These are phyloP conservation scores for Antrozous pallidus DNA, from an alignment of 2,797 vertebrate species.

Conservation along the genomic window DNA sequence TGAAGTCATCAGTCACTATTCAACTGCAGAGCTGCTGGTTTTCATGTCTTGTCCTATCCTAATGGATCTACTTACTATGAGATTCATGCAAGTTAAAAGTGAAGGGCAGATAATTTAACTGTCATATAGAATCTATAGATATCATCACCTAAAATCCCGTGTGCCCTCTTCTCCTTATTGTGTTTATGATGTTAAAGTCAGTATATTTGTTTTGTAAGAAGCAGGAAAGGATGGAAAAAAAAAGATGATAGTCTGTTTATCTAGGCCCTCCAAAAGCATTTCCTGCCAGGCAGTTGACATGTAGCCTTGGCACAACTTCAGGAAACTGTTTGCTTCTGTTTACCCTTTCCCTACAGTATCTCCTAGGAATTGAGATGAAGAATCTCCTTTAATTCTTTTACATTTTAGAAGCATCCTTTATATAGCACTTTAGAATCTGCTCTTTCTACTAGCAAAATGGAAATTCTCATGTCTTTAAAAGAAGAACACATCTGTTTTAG, in stretches of 20 bases:
- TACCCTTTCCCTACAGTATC: constrained; percentile 50
- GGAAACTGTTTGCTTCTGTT: constrained; percentile 73
- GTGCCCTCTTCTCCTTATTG: constrained; percentile 6
- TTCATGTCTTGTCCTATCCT: not conserved
- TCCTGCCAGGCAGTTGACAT: constrained; percentile 70
- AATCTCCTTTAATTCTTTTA: constrained; percentile 42
- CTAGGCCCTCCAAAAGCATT: constrained; percentile 69
- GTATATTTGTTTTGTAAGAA: constrained; percentile 58
- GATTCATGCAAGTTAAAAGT: not conserved
- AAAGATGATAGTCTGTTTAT: constrained; percentile 72
- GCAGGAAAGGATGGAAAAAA: constrained; percentile 32
- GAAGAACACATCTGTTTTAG: constrained; percentile 39
- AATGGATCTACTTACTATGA: not conserved
- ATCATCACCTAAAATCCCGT: not conserved
- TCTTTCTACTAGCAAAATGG: not conserved
- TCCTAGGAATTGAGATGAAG: constrained; percentile 40
- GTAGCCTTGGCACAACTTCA: constrained; percentile 67
- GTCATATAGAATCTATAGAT: not conserved
- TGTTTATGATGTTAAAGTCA: constrained; percentile 27
- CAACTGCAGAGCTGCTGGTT: not conserved
- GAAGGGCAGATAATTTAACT: not conserved
- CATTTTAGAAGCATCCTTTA: constrained; percentile 42
- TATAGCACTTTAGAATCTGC: not conserved
- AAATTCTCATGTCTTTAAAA: constrained; percentile 35
- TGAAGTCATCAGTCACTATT: not conserved